Evolutionary conservation across 1,140 invertebrate species (phyloP), one percentile per base, ranked within the genome.

Genomic region (Delia radicum): DNA sequence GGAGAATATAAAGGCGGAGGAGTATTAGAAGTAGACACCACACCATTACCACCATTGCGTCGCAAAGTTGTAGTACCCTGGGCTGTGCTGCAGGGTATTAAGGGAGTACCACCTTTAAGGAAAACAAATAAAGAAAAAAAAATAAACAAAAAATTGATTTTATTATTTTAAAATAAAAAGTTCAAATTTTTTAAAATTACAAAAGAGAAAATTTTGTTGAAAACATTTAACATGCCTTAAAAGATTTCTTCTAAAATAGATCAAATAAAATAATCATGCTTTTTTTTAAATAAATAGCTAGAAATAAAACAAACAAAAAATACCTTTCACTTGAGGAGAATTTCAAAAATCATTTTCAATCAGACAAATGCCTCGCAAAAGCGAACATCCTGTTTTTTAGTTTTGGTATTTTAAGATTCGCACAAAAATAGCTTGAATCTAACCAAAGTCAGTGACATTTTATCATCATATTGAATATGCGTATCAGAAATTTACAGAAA

Each of bases 81-180:
- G 28, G 82, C 79, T 33, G 75, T 81, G 73, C 77, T 79, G 76
- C 88, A 86, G 79, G 87, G 82, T 82, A 89, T 87, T 80, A 89
- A 78, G 24, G 89, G 87, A 48, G 89, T 89, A 80, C 89, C 89
- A 83, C 89, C 89, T 90, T n/a, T n/a, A 28, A 33, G 37, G 55
- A 63, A 62, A 27, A n/a, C n/a, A n/a, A n/a, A n/a, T 27, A 8
- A 5, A 5, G 18, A 26, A 69, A 24, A 21, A 4, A n/a, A 29
- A 3, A 42, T 29, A 46, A 8, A 42, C 46, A 46, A 8, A 31
- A 15, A 42, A 24, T 75, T 48, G 10, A n/a, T 26, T 69, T 69
- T 71, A 27, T 63, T 37, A 42, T 15, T 15, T 42, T 42, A 42
- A 15, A 10, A 13, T 1, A 42, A 42, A 15, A 5, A 24, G 21